Conservation (phyloP, 2,888 invertebrate genomes). For the Neoitamus cyanurus region DNA sequence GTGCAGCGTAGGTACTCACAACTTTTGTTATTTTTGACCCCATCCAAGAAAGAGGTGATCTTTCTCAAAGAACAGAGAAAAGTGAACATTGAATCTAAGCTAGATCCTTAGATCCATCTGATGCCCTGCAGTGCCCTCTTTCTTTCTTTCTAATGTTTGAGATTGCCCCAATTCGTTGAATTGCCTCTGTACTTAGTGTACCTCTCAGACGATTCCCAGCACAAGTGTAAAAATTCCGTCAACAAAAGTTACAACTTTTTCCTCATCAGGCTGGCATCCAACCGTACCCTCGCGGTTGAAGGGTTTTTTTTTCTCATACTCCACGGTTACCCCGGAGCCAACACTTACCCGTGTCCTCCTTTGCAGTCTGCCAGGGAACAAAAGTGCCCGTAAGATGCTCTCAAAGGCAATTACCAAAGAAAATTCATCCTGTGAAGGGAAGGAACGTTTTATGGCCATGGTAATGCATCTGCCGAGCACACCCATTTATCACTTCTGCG, state of each 20-base stretch:
- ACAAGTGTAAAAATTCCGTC: neutral
- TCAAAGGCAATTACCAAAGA: slow-evolving; percentile 36
- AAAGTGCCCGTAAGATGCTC: slow-evolving; percentile 29
- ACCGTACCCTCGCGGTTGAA: neutral
- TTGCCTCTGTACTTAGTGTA: neutral
- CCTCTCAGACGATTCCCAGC: neutral
- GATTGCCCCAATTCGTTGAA: neutral
- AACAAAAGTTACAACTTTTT: slow-evolving; percentile 2
- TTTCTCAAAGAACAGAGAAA: neutral
- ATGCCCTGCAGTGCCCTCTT: neutral
- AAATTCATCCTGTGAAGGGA: slow-evolving; percentile 32
- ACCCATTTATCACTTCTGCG: slow-evolving; percentile 11
- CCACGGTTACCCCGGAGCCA: neutral
- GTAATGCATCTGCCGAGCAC: slow-evolving; percentile 27
- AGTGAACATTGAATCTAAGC: neutral
- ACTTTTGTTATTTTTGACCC: no score
- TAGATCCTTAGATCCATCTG: neutral
- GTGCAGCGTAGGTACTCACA: no score
- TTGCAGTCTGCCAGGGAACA: neutral
- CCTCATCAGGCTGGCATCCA: neutral
- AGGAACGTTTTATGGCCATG: slow-evolving; percentile 11
- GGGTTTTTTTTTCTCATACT: neutral
- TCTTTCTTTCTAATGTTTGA: neutral
- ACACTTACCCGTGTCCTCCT: neutral
- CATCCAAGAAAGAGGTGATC: no score